Conservation (phyloP, 2,888 invertebrate species). For the Apamea sordens region DNA sequence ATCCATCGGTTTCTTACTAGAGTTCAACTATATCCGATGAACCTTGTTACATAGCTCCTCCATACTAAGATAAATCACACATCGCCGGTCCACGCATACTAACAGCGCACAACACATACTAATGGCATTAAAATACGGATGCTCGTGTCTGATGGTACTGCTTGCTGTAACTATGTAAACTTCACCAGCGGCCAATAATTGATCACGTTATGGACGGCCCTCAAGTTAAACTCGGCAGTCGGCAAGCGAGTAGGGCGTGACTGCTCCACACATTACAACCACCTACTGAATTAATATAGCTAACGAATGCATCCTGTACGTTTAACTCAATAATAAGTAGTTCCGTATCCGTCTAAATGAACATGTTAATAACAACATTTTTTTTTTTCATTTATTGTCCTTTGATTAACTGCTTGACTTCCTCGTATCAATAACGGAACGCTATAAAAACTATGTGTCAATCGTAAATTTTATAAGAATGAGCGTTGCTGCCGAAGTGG, state of each 20-base stretch:
- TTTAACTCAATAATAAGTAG: slow-evolving; percentile 64
- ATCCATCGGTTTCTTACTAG: no score
- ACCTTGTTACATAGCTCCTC: no score
- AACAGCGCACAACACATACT: neutral
- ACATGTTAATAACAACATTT: slow-evolving; percentile 53
- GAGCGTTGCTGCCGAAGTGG: neutral
- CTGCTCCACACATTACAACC: slow-evolving; percentile 54
- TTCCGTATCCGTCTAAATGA: slow-evolving; percentile 75
- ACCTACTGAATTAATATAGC: slow-evolving; percentile 66
- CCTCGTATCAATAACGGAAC: slow-evolving; percentile 62
- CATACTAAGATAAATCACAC: neutral
- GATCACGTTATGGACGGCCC: slow-evolving; percentile 7
- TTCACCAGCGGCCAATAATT: slow-evolving; percentile 5
- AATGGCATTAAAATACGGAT: slow-evolving; percentile 36
- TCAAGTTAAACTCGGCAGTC: slow-evolving; percentile 14
- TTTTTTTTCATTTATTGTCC: slow-evolving; percentile 59
- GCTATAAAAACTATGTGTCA: slow-evolving; percentile 38
- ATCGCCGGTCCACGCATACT: neutral
- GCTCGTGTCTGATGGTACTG: neutral
- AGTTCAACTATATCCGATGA: no score
- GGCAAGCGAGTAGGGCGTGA: slow-evolving; percentile 65
- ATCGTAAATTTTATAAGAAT: slow-evolving; percentile 36
- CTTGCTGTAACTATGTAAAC: slow-evolving; percentile 12
- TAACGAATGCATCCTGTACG: slow-evolving; percentile 72
- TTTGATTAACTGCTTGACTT: slow-evolving; percentile 60